Conservation (phyloP, 2,797 vertebrate genomes). For the Sparidentex hasta region DNA sequence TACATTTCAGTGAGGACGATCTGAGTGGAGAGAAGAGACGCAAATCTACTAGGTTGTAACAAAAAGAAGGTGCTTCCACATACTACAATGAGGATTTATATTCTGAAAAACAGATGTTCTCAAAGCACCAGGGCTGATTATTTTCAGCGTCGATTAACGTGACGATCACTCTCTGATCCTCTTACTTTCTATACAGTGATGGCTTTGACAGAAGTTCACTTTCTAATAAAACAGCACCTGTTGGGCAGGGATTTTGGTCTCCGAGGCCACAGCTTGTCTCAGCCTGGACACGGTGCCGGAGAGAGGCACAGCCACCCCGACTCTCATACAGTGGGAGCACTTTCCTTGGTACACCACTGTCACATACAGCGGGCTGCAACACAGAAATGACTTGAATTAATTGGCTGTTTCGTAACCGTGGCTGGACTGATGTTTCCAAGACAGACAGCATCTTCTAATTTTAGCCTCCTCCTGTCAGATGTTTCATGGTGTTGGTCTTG, state of each 20-base stretch:
- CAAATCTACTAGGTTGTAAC: background rate
- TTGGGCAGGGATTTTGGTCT: constrained; percentile 97
- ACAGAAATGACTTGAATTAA: constrained; percentile 46
- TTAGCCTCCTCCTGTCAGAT: constrained; percentile 66
- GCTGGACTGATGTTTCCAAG: constrained; percentile 46
- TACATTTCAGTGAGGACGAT: constrained; percentile 99
- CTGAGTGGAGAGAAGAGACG: constrained; percentile 73
- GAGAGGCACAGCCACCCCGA: constrained; percentile 95
- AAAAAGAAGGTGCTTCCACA: background rate
- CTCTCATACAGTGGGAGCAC: constrained; percentile 97
- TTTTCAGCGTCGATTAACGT: too few species aligned
- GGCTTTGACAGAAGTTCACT: background rate
- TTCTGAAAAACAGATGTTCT: constrained; percentile 8
- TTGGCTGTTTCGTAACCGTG: constrained; percentile 53
- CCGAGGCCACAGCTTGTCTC: constrained; percentile 93
- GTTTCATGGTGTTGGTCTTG: constrained; percentile 35
- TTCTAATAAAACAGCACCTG: constrained; percentile 85
- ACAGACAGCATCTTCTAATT: constrained; percentile 62
- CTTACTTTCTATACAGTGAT: background rate
- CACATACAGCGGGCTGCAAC: constrained; percentile 92
- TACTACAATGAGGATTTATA: background rate
- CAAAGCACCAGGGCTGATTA: too few species aligned
- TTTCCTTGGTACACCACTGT: constrained; percentile 98
- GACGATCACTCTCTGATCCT: constrained; percentile 1
- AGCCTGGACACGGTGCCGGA: constrained; percentile 93